Conservation (phyloP, 2,797 vertebrate genomes). For the Melanogrammus aeglefinus region DNA sequence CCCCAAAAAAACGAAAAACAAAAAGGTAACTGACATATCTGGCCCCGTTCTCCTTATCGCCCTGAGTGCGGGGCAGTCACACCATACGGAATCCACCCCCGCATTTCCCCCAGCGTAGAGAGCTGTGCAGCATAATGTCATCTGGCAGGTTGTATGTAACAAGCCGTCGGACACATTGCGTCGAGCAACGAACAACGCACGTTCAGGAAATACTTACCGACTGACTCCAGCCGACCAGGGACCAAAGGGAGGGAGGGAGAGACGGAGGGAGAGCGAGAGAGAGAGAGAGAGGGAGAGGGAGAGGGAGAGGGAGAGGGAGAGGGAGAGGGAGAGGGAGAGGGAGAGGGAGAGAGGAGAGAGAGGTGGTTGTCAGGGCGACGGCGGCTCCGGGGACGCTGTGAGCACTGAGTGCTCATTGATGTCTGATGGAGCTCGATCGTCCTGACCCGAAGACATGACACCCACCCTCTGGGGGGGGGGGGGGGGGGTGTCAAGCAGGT, state of each 20-base stretch:
- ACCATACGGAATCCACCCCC: no score
- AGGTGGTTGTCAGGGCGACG: not conserved
- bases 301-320: not conserved
- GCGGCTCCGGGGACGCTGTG: not conserved
- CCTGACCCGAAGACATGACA: constrained; percentile 42
- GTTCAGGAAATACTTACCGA: not conserved
- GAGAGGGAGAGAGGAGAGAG: not conserved
- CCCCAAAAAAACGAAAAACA: no score
- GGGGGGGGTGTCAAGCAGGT: constrained; percentile 30
- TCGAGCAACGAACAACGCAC: not conserved
- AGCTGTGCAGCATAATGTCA: not conserved
- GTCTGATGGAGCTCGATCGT: constrained; percentile 57
- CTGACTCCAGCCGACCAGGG: no score
- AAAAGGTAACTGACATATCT: not conserved
- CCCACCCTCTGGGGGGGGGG: constrained; percentile 42
- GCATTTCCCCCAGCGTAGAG: not conserved
- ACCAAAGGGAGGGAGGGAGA: not conserved
- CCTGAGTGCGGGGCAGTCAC: no score
- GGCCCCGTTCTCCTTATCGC: not conserved
- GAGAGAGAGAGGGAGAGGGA: not conserved
- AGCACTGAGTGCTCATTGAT: constrained; percentile 38
- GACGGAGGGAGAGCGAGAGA: not conserved
- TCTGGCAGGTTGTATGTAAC: not conserved
- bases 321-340: not conserved
- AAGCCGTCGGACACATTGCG: not conserved